phyloP scores from a whole-genome alignment of 2,888 invertebrate species.

The Cantharis flavilabris region DNA sequence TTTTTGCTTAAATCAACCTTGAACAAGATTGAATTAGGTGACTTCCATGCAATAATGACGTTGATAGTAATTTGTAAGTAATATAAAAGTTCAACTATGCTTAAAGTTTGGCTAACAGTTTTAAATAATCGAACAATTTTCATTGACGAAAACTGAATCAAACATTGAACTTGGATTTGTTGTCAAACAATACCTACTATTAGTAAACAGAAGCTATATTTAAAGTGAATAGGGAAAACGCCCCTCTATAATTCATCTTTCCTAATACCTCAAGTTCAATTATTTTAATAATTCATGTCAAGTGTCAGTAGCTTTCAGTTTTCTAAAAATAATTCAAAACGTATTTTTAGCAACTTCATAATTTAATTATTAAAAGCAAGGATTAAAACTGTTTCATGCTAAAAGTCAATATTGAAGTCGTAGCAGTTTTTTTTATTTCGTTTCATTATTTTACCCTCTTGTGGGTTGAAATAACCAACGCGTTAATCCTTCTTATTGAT shows the following conservation, averaged over 20 bases:
- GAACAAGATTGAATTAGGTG: background rate
- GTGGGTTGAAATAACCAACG: background rate
- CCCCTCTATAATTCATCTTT: background rate
- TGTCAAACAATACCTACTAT: background rate
- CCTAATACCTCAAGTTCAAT: background rate
- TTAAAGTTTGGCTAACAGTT: background rate
- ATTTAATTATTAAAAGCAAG: background rate
- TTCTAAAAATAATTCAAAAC: background rate
- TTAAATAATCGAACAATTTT: background rate
- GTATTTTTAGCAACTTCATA: background rate
- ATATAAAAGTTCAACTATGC: background rate
- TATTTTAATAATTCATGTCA: background rate
- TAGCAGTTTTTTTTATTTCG: background rate
- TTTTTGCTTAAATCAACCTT: background rate
- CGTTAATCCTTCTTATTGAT: background rate
- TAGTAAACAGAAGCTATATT: background rate
- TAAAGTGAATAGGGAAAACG: background rate
- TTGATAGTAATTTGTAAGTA: background rate
- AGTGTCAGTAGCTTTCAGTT: background rate
- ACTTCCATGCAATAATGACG: background rate
- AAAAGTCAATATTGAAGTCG: background rate
- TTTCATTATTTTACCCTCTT: background rate
- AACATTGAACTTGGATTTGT: conserved; percentile 2
- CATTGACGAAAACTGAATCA: background rate
- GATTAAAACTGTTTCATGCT: background rate